Evolutionary conservation across 1,140 invertebrate genomes (phyloP).

Genomic region (Heterodera carotae): DNA sequence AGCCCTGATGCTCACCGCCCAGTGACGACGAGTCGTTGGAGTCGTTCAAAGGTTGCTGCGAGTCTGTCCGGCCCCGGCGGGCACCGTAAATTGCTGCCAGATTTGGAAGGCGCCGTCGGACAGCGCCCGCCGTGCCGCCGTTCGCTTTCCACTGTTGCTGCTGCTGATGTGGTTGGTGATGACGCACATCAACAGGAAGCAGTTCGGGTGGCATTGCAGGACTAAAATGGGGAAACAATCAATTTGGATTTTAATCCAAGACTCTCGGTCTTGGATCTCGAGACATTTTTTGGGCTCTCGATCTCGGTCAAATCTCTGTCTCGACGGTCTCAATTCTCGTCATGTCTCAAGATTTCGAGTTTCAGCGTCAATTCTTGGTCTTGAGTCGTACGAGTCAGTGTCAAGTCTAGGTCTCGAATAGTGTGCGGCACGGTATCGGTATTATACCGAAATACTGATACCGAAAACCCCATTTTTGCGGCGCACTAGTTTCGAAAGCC

Average conservation of each 20-base stretch:
- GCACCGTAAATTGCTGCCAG: constrained; percentile 48
- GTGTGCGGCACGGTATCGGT: no score
- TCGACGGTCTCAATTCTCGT: not conserved
- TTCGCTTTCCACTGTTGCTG: constrained; percentile 20
- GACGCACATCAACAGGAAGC: not conserved
- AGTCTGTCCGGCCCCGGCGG: constrained; percentile 44
- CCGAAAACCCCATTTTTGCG: no score
- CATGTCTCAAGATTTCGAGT: not conserved
- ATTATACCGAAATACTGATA: no score
- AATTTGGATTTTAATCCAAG: not conserved
- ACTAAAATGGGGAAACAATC: not conserved
- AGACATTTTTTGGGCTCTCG: no score
- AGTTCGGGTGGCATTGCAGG: constrained; percentile 23
- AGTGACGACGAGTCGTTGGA: constrained; percentile 51
- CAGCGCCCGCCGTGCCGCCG: constrained; percentile 8
- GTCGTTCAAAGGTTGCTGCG: constrained; percentile 52
- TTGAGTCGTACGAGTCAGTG: not conserved
- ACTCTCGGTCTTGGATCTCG: no score
- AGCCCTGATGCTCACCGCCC: constrained; percentile 17
- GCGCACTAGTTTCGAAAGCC: no score
- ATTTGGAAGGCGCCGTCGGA: constrained; percentile 45
- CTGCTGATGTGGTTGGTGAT: not conserved
- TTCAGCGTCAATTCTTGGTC: not conserved
- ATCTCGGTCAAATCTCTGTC: no score
- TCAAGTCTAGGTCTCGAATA: not conserved